Percentiles rank a stretch among this genome's conserved stretches.
These are phyloP conservation scores for Neomonachus schauinslandi DNA, from an alignment of 2,113 vertebrate genomes.

Conservation along the genomic window DNA sequence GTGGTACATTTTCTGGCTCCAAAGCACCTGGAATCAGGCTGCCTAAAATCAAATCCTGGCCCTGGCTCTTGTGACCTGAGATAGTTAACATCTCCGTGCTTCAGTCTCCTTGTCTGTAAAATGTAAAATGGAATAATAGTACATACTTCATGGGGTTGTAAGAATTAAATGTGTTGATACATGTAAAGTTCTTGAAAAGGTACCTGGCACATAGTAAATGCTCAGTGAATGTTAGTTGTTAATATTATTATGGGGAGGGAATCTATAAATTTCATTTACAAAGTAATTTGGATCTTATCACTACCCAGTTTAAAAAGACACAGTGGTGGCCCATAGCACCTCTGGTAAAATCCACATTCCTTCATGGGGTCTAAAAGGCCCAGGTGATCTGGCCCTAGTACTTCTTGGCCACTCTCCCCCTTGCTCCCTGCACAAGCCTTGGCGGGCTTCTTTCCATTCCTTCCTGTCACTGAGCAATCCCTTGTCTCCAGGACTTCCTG, in stretches of 20 bases:
- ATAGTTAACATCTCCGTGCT: neutral
- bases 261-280: neutral
- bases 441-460: neutral
- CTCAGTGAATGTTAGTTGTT: neutral
- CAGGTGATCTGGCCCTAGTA: neutral
- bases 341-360: neutral
- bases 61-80: neutral
- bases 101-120: neutral
- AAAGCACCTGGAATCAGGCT: neutral
- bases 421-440: neutral
- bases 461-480: neutral
- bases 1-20: neutral
- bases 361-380: neutral
- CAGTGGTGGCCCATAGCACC: neutral
- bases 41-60: neutral
- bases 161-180: neutral
- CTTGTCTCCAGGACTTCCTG: rapidly evolving
- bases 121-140: neutral
- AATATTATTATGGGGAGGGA: neutral
- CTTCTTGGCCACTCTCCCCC: neutral
- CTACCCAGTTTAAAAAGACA: neutral
- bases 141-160: neutral
- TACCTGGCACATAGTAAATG: neutral
- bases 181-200: neutral
- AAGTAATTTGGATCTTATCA: neutral